These are phyloP conservation scores for Yponomeuta malinellus DNA, from an alignment of 2,888 invertebrate genomes.

Conservation along the genomic window DNA sequence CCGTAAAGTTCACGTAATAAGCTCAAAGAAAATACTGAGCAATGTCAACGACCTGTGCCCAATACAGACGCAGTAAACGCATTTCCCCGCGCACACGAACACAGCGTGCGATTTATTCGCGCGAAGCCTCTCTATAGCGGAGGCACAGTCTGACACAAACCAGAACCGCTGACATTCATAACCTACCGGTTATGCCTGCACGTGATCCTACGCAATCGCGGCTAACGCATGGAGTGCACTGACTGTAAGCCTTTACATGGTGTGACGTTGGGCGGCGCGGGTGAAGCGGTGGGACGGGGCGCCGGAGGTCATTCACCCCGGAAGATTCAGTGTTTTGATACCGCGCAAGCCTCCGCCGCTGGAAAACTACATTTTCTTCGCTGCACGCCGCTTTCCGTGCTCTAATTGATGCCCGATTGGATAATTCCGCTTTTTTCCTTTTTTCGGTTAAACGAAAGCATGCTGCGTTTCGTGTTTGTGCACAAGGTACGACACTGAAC, in stretches of 20 bases:
- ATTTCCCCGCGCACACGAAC: slow-evolving; percentile 62
- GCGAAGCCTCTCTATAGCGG: slow-evolving; percentile 24
- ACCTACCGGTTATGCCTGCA: neutral
- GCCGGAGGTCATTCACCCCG: slow-evolving; percentile 69
- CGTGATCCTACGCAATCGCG: neutral
- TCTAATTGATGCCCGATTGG: slow-evolving; percentile 57
- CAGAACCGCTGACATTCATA: neutral
- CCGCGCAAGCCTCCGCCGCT: slow-evolving; percentile 61
- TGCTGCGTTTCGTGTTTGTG: neutral
- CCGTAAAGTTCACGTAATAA: slow-evolving; percentile 10
- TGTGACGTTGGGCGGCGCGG: slow-evolving; percentile 16
- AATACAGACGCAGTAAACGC: slow-evolving; percentile 71
- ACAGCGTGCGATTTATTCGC: slow-evolving; percentile 63
- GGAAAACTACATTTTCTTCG: slow-evolving; percentile 74
- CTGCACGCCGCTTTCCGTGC: slow-evolving; percentile 70
- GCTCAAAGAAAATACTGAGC: slow-evolving; percentile 49
- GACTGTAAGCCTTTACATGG: slow-evolving; percentile 1
- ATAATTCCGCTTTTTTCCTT: slow-evolving; percentile 36
- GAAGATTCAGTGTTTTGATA: slow-evolving; percentile 76
- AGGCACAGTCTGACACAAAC: neutral
- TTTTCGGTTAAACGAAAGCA: neutral
- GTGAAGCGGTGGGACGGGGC: slow-evolving; percentile 41
- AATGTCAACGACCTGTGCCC: slow-evolving; percentile 68
- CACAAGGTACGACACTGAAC: neutral
- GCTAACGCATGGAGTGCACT: neutral